Conservation (phyloP, 1,140 invertebrate genomes). For the Bombus pascuorum region DNA sequence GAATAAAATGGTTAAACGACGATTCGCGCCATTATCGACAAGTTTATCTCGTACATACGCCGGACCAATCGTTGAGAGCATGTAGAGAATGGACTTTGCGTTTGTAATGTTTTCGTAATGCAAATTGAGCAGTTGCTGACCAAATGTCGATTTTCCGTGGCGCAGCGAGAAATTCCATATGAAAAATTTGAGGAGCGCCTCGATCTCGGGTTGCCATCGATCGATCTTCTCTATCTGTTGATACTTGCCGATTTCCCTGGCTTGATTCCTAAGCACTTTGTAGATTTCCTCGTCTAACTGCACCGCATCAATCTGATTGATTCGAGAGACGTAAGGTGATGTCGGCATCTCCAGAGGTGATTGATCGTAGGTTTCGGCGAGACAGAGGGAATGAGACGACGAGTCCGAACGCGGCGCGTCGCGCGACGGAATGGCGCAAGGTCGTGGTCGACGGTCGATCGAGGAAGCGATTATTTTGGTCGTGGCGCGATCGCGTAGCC, state of each 20-base stretch:
- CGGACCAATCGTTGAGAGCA: slow-evolving; percentile 72
- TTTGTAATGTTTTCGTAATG: slow-evolving; percentile 73
- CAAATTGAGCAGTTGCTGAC: slow-evolving; percentile 77
- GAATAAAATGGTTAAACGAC: slow-evolving; percentile 12
- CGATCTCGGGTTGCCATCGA: slow-evolving; percentile 77
- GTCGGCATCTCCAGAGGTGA: slow-evolving; percentile 56
- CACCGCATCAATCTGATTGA: slow-evolving; percentile 79
- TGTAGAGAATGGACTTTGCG: slow-evolving; percentile 73
- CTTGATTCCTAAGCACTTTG: slow-evolving; percentile 72
- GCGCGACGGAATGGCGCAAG: slow-evolving; percentile 20
- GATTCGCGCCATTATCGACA: not conserved
- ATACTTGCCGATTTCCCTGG: slow-evolving; percentile 70
- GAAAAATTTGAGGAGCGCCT: slow-evolving; percentile 72
- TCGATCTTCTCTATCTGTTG: slow-evolving; percentile 69
- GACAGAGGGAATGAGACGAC: not conserved
- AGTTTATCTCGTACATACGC: slow-evolving; percentile 73
- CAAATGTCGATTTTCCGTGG: slow-evolving; percentile 75
- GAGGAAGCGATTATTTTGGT: slow-evolving; percentile 36
- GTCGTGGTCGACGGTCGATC: slow-evolving; percentile 16
- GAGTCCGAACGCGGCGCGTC: not conserved
- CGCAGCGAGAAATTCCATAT: slow-evolving; percentile 79
- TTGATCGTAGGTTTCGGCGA: too few species aligned
- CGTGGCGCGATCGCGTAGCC: slow-evolving; percentile 3
- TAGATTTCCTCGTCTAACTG: slow-evolving; percentile 79
- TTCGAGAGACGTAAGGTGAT: slow-evolving; percentile 75